phyloP scores from a whole-genome alignment of 2,888 invertebrate species.

The Drosophila vallismaia region DNA sequence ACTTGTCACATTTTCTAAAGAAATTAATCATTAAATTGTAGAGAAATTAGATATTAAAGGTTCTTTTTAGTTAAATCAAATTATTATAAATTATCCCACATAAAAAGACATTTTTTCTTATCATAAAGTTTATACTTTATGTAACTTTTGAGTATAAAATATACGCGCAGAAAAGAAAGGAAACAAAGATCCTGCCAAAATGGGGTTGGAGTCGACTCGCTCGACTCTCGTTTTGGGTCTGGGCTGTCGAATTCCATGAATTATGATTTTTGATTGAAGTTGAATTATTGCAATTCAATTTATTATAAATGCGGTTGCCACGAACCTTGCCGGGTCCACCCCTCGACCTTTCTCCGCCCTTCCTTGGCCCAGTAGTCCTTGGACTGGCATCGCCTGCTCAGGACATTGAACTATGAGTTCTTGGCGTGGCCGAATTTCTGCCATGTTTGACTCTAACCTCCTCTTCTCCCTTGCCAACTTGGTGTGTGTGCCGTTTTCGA shows the following conservation, averaged over 20 bases:
- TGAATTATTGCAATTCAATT: slow-evolving; percentile 82
- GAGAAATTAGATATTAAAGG: neutral
- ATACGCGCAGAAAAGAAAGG: no score
- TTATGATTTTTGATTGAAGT: slow-evolving; percentile 84
- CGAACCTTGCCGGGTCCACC: slow-evolving; percentile 40
- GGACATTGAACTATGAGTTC: slow-evolving; percentile 80
- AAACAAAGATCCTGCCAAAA: slow-evolving; percentile 14
- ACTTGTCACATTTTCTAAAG: neutral
- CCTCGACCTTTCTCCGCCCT: neutral
- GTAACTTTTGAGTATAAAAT: no score
- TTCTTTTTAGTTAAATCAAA: no score
- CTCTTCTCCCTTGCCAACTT: slow-evolving; percentile 14
- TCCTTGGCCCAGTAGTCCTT: neutral
- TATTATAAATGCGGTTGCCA: slow-evolving; percentile 80
- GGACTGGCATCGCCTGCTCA: slow-evolving; percentile 58
- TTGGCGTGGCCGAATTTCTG: slow-evolving; percentile 72
- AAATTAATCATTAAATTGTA: neutral
- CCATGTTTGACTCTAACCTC: slow-evolving; percentile 31
- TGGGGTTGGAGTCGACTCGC: slow-evolving; percentile 38
- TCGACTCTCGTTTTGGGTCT: slow-evolving; percentile 45
- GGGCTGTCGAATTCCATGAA: slow-evolving; percentile 80
- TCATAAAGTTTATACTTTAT: no score
- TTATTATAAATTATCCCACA: no score
- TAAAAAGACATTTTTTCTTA: no score
- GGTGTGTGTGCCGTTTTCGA: slow-evolving; percentile 71